Evolutionary conservation across 2,113 vertebrate genomes (phyloP).

Genomic region (Proterorhinus semilunaris): DNA sequence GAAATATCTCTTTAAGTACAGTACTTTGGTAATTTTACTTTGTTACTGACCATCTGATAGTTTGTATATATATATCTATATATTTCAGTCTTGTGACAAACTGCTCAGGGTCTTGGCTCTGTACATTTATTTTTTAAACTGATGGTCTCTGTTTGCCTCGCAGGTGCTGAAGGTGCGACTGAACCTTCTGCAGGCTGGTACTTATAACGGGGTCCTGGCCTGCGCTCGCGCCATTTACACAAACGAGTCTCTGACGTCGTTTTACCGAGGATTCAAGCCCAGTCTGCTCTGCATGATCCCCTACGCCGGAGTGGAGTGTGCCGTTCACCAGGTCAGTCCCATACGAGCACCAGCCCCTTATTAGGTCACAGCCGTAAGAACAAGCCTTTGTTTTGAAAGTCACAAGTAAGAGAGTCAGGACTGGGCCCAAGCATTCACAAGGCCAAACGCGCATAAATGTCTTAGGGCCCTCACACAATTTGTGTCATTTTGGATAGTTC

Average conservation of each 20-base stretch:
- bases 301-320: conserved; percentile 77
- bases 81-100: no score
- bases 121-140: background rate
- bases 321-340: conserved; percentile 72
- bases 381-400: no score
- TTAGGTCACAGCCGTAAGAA: background rate
- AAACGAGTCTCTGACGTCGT: conserved; percentile 64
- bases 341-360: background rate
- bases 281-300: conserved; percentile 79
- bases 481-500: no score
- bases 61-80: no score
- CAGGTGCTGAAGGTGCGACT: conserved; percentile 77
- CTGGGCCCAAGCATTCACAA: no score
- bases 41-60: no score
- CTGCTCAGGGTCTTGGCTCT: no score
- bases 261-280: conserved; percentile 77
- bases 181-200: conserved; percentile 67
- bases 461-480: no score
- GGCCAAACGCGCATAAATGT: no score
- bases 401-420: no score
- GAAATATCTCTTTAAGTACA: no score
- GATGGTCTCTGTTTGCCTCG: background rate
- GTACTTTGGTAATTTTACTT: no score
- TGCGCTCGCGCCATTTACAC: conserved; percentile 66
- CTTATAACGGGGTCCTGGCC: conserved; percentile 58